Percentiles rank a stretch among this genome's conserved stretches.
Conservation (phyloP, 2,797 vertebrate genomes). For the Lepidocolaptes lacrymiger region DNA sequence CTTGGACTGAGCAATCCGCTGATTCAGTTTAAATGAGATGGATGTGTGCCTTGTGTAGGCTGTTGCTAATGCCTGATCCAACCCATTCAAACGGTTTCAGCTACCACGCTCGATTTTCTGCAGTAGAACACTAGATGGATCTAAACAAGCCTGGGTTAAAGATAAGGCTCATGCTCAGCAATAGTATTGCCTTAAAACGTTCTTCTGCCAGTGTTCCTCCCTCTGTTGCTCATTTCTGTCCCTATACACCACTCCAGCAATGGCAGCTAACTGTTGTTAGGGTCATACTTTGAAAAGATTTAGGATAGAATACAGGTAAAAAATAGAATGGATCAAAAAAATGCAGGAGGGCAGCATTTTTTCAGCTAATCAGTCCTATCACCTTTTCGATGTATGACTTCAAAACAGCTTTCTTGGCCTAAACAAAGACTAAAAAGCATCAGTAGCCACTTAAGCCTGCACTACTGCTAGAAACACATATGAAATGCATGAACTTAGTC, state of each 20-base stretch:
- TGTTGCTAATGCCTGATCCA: background rate
- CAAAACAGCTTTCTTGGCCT: background rate
- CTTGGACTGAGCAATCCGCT: background rate
- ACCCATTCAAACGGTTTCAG: background rate
- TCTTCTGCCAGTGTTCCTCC: background rate
- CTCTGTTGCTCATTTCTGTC: background rate
- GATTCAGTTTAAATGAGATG: background rate
- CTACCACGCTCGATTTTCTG: background rate
- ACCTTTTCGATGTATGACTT: background rate
- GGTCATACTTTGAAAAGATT: background rate
- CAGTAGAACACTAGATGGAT: fast-evolving
- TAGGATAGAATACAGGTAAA: background rate
- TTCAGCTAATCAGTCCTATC: background rate
- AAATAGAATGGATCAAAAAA: background rate
- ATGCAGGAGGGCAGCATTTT: background rate
- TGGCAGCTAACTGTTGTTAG: background rate
- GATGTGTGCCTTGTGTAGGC: background rate
- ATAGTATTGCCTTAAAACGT: background rate
- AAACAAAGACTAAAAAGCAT: background rate
- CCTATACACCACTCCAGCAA: background rate
- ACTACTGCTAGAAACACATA: background rate
- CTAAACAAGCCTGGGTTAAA: background rate
- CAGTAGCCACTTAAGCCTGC: background rate
- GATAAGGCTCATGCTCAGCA: background rate
- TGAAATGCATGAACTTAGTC: background rate